phyloP scores from a whole-genome alignment of 2,113 vertebrate genomes.

The Paedocypris sp. region DNA sequence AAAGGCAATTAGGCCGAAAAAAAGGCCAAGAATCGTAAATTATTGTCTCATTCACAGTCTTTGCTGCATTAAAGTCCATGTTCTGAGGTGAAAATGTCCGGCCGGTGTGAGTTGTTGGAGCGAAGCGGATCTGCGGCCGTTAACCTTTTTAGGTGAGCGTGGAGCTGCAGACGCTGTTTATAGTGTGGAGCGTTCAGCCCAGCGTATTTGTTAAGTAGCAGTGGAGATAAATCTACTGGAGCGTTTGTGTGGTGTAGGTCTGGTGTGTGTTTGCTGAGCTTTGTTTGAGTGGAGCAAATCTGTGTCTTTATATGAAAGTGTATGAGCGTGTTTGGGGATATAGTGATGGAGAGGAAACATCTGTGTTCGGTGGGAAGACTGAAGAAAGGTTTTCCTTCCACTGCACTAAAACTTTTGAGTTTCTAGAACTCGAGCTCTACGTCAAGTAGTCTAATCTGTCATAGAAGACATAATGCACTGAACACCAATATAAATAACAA shows the following conservation, averaged over 20 bases:
- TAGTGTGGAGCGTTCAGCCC: slow-evolving; percentile 35
- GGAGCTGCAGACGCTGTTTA: slow-evolving; percentile 39
- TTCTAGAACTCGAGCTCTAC: no score
- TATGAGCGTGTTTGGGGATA: slow-evolving; percentile 14
- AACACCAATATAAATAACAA: no score
- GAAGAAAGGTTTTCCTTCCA: not conserved
- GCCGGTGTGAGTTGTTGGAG: slow-evolving; percentile 7
- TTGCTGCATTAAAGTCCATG: not conserved
- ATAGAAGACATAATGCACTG: no score
- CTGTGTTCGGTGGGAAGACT: slow-evolving; percentile 37
- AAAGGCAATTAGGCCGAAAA: no score
- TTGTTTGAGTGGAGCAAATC: not conserved
- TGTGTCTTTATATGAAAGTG: slow-evolving; percentile 8
- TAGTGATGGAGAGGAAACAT: slow-evolving; percentile 49
- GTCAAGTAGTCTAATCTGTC: no score
- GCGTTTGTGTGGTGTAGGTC: not conserved
- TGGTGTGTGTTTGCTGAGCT: not conserved
- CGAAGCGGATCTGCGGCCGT: slow-evolving; percentile 40
- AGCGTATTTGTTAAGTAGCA: slow-evolving; percentile 45
- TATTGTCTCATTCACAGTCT: not conserved
- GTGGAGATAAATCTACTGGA: slow-evolving; percentile 34
- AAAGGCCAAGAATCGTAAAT: no score
- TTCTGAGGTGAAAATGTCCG: slow-evolving; percentile 2
- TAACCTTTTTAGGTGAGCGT: slow-evolving; percentile 50
- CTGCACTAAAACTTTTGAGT: no score